These are phyloP conservation scores for Zaprionus ornatus DNA, from an alignment of 1,140 invertebrate genomes.

Conservation along the genomic window DNA sequence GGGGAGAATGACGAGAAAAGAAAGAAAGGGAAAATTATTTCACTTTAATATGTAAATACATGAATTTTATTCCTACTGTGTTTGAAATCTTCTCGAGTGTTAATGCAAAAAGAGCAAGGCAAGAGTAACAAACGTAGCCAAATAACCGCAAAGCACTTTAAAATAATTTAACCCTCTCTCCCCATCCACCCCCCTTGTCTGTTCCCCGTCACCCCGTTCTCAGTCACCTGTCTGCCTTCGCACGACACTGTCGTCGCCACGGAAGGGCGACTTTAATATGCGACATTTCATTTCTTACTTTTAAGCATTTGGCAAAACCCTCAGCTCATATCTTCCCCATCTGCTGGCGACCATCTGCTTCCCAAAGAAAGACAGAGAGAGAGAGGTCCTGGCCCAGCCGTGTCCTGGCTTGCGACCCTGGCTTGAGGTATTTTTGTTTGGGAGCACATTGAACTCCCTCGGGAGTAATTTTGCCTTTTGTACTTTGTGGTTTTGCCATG, in stretches of 20 bases:
- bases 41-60: conserved; percentile 60
- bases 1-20: background rate
- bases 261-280: conserved; percentile 67
- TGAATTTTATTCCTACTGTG: conserved; percentile 13
- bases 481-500: conserved; percentile 69
- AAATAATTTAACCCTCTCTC: conserved; percentile 63
- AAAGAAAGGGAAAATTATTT: conserved; percentile 20
- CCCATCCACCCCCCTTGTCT: background rate
- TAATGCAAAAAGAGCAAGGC: conserved; percentile 49
- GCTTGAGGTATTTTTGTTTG: conserved; percentile 46
- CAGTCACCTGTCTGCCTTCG: background rate
- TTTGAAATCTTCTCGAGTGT: conserved; percentile 45
- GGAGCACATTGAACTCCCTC: conserved; percentile 38
- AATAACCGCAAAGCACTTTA: conserved; percentile 75
- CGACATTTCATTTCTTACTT: conserved; percentile 61
- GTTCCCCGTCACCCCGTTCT: background rate
- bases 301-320: conserved; percentile 48
- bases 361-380: background rate
- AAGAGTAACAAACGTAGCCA: conserved; percentile 42
- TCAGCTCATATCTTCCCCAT: background rate
- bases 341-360: conserved; percentile 13
- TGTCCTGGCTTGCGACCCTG: background rate
- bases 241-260: conserved; percentile 20
- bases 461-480: conserved; percentile 80
- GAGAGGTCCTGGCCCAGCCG: background rate